Conservation (phyloP, 2,113 vertebrate species). For the Galbula dea region DNA sequence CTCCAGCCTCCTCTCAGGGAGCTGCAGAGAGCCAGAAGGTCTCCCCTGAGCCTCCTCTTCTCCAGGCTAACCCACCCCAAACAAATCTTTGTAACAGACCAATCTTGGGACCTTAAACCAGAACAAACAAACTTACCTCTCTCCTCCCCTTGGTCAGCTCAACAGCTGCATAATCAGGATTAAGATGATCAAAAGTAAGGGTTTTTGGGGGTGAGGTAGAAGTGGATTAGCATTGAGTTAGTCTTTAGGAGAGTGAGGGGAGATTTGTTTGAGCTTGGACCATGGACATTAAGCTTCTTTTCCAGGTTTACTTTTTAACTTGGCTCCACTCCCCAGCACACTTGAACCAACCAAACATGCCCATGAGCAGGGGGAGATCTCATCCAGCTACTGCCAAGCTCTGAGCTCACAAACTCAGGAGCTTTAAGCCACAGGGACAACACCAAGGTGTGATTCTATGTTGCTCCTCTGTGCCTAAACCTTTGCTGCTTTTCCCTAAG, state of each 20-base stretch:
- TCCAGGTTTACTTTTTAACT: background rate
- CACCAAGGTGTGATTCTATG: no score
- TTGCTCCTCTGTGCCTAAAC: background rate
- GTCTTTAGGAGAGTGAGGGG: background rate
- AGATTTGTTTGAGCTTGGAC: background rate
- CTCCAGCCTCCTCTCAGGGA: no score
- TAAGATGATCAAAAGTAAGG: background rate
- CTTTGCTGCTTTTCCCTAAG: background rate
- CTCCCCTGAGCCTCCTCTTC: no score
- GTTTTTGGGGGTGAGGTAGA: background rate
- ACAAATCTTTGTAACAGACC: no score
- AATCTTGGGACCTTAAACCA: background rate
- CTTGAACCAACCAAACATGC: background rate
- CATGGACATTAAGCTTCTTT: background rate
- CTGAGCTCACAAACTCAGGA: background rate
- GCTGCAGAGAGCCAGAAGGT: no score
- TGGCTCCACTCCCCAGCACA: background rate
- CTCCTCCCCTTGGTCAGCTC: background rate
- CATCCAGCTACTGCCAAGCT: background rate
- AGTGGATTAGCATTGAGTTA: background rate
- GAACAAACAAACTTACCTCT: background rate
- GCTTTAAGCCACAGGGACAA: background rate
- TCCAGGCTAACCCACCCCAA: no score
- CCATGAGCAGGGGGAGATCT: background rate
- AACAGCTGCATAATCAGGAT: background rate